Percentiles rank a stretch among this genome's conserved stretches.
These are phyloP conservation scores for Pterophyllum scalare DNA, from an alignment of 2,113 vertebrate genomes.

Conservation along the genomic window DNA sequence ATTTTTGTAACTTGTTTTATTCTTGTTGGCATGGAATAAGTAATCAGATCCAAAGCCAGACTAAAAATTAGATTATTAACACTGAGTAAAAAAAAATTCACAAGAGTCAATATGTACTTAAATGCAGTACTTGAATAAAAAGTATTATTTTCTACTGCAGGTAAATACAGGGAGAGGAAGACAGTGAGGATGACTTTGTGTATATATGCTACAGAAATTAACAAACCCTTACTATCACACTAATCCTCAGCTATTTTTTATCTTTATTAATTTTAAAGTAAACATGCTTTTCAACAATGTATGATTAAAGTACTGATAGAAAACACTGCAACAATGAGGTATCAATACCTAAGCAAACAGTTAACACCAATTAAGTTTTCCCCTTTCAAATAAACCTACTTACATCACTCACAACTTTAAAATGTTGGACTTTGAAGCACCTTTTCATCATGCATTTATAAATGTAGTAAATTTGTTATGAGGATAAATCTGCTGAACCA, in stretches of 20 bases:
- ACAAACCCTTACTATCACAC: too few relatives aligned
- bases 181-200: background rate
- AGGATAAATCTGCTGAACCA: background rate
- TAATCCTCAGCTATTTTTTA: background rate
- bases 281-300: background rate
- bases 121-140: background rate
- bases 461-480: background rate
- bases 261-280: background rate
- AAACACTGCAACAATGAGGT: background rate
- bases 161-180: background rate
- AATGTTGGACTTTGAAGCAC: background rate
- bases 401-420: too few relatives aligned
- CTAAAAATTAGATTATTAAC: background rate
- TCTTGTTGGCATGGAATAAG: background rate
- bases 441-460: background rate
- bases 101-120: background rate
- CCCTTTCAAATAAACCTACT: too few relatives aligned
- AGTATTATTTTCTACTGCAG: background rate
- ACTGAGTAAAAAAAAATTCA: background rate
- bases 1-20: background rate
- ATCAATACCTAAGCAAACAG: background rate
- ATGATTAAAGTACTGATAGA: background rate
- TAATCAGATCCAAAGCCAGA: background rate
- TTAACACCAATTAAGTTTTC: background rate
- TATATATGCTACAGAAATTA: background rate